Base-by-base conservation (phyloP, 2,113 vertebrate species). In the Emydocephalus ijimae region DNA sequence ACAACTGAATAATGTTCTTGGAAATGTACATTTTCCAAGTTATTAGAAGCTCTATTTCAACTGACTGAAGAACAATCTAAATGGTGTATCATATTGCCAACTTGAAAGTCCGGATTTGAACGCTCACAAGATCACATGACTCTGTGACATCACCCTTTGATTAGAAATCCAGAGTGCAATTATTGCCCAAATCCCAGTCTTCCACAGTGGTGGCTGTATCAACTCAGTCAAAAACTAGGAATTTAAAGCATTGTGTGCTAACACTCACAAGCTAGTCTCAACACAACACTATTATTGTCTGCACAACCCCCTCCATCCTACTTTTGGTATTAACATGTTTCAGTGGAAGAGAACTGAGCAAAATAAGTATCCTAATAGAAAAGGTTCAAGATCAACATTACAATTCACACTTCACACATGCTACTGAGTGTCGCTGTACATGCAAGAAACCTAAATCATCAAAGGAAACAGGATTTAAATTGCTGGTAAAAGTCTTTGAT, bases 21-120 rank as follows among this genome's bases (percentile, higher is more conserved):
- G 93, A 97, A 97, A 98, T 97, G 97, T 97, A 97, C 97, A 98
- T 97, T 96, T 98, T 89, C 93, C 94, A 94, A 92, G 94, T 98
- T 97, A 97, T 96, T 98, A 97, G 96, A 98, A 97, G 95, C 95
- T 97, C 85, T 97, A 85, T 92, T 92, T 94, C 93, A 96, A 97
- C n/a, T 95, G 96, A 97, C 96, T 94, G 96, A 96, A 97, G 95
- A 94, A 95, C 96, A 94, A 96, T n/a, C 10, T 29, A 89, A 93
- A 93, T 93, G 93, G 93, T 90, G 94, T 95, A 96, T 95, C 96
- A 95, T 98, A 97, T 97, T 98, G 97, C 96, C 97, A 96, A 97
- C 93, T 88, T 96, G 96, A 97, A 97, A 97, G 95, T 95, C 95
- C 93, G 93, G 96, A 96, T 94, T 95, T 89, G 93, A 50, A 94